phyloP scores from a whole-genome alignment of 2,888 invertebrate species.

The Melipona beecheii region DNA sequence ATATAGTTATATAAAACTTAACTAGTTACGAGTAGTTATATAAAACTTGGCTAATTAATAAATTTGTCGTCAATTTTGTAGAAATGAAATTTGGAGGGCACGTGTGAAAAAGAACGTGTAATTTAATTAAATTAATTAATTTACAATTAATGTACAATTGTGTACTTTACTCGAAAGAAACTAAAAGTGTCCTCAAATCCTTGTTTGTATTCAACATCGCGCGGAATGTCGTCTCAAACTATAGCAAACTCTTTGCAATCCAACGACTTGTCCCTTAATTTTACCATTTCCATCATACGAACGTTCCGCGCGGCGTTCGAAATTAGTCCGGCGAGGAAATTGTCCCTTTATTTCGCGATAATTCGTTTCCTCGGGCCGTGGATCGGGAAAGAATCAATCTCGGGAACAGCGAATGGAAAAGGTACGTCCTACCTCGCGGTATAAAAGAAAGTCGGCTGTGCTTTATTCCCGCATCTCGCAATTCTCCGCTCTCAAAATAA shows the following conservation, averaged over 20 bases:
- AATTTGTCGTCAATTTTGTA: no score
- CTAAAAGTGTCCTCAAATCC: no score
- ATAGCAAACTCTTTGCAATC: background rate
- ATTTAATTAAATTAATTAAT: no score
- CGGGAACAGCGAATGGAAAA: background rate
- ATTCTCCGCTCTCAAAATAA: background rate
- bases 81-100: no score
- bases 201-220: background rate
- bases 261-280: background rate
- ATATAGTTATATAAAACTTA: no score
- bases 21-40: no score
- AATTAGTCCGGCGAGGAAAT: background rate
- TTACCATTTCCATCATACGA: background rate
- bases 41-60: no score
- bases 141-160: no score
- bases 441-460: background rate
- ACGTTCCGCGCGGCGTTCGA: background rate
- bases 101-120: background rate
- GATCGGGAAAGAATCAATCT: background rate
- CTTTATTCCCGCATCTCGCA: background rate
- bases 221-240: no score
- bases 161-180: no score
- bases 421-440: background rate
- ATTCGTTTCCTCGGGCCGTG: background rate
- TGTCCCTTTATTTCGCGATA: background rate